Percentiles rank a stretch among this genome's conserved stretches.
Evolutionary conservation across 2,888 invertebrate species (phyloP).

Genomic region (Strigamia crassipes): DNA sequence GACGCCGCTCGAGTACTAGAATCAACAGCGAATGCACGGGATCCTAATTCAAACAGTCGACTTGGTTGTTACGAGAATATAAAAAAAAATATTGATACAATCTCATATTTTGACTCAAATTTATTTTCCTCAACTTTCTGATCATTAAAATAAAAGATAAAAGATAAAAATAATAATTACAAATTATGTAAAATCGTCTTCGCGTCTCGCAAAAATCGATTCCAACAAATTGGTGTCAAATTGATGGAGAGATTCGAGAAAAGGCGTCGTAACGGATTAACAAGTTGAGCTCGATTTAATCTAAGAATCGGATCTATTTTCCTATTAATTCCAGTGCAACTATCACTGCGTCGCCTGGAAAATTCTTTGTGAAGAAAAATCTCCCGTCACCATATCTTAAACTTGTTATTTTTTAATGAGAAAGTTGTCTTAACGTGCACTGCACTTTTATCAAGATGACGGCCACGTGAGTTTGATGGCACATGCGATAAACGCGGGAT

Average conservation of each 20-base stretch:
- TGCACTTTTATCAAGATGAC: slow-evolving; percentile 3
- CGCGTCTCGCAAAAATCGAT: neutral
- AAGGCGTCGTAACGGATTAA: neutral
- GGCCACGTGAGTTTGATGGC: slow-evolving; percentile 12
- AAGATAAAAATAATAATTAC: no score
- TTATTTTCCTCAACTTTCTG: neutral
- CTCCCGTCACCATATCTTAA: neutral
- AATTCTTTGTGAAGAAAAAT: neutral
- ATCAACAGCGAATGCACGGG: slow-evolving; percentile 10
- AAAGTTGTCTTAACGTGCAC: slow-evolving; percentile 14
- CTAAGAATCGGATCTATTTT: neutral
- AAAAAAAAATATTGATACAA: neutral
- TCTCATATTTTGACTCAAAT: neutral
- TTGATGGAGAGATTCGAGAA: neutral
- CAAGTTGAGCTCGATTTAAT: neutral
- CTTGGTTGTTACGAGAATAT: neutral
- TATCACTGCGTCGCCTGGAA: neutral
- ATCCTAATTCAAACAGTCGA: slow-evolving; percentile 16
- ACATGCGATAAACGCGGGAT: neutral
- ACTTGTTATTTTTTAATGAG: slow-evolving; percentile 10
- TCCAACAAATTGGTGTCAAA: neutral
- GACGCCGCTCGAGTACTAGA: neutral
- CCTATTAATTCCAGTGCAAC: neutral
- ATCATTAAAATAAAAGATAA: no score
- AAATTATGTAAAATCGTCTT: no score